These are phyloP conservation scores for Climacteris rufus DNA, from an alignment of 2,113 vertebrate species.

Conservation along the genomic window DNA sequence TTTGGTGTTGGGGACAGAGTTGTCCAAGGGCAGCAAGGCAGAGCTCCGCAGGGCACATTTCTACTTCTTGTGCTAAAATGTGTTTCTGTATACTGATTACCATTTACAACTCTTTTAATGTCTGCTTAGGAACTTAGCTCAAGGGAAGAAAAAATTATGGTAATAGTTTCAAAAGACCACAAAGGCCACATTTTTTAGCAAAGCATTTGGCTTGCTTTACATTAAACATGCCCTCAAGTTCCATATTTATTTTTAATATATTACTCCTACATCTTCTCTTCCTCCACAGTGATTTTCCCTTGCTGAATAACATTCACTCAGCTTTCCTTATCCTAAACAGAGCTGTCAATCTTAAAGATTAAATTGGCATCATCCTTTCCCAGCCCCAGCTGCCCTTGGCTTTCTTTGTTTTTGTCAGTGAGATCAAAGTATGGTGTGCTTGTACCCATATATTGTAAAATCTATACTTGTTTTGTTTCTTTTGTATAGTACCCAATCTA, in stretches of 20 bases:
- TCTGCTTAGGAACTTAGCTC: neutral
- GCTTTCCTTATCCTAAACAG: neutral
- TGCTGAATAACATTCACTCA: neutral
- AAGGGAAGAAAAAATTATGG: neutral
- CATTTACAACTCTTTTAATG: neutral
- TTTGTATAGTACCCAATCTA: neutral
- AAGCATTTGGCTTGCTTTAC: slow-evolving; percentile 5
- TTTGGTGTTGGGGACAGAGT: neutral
- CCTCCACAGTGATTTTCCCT: neutral
- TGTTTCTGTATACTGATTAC: neutral
- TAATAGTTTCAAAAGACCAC: neutral
- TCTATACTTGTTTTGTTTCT: neutral
- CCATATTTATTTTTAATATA: slow-evolving; percentile 33
- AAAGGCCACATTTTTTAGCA: slow-evolving; percentile 5
- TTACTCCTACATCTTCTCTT: neutral
- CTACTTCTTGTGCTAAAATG: neutral
- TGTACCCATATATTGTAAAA: neutral
- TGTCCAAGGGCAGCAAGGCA: neutral
- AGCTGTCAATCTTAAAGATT: neutral
- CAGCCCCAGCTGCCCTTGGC: neutral
- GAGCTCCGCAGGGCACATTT: neutral
- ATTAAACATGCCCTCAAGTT: slow-evolving; percentile 15
- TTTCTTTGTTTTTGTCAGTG: neutral
- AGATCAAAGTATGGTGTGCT: neutral
- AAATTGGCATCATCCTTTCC: slow-evolving; percentile 22